Percentiles rank a stretch among this genome's conserved stretches.
These are phyloP conservation scores for Drosophila ficusphila DNA, from an alignment of 1,140 invertebrate species.

Conservation along the genomic window DNA sequence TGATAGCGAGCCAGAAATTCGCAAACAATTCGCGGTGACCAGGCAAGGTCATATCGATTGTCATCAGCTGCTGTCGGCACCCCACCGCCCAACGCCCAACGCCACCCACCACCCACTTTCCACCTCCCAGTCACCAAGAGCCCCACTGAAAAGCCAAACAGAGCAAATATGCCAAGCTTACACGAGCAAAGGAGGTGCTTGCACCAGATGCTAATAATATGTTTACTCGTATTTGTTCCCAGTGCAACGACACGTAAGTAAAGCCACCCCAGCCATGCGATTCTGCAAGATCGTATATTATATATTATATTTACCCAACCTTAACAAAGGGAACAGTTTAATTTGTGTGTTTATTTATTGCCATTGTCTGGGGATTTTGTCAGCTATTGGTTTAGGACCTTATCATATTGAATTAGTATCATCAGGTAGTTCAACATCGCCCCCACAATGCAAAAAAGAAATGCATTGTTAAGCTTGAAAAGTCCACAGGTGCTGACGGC, in stretches of 20 bases:
- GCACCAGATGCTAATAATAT: conserved; percentile 59
- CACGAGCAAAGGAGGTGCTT: conserved; percentile 39
- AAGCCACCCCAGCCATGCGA: conserved; percentile 1
- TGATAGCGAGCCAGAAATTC: conserved; percentile 45
- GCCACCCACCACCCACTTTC: background rate
- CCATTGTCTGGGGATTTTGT: conserved; percentile 24
- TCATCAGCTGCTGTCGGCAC: conserved; percentile 39
- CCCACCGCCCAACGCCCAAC: background rate
- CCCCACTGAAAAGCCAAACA: conserved; percentile 3
- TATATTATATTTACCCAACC: conserved; percentile 6
- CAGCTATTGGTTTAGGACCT: conserved; percentile 58
- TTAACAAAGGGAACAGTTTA: conserved; percentile 24
- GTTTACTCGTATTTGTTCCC: conserved; percentile 57
- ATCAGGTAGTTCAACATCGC: conserved; percentile 58
- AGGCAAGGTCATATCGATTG: conserved; percentile 73
- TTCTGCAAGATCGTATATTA: background rate
- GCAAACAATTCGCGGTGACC: conserved; percentile 19
- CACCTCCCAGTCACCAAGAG: background rate
- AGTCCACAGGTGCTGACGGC: conserved; percentile 51
- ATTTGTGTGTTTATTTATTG: conserved; percentile 25
- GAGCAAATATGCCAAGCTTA: conserved; percentile 36
- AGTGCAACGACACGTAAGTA: conserved; percentile 73
- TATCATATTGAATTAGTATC: conserved; percentile 74
- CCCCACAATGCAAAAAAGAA: conserved; percentile 52
- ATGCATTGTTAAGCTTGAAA: conserved; percentile 58